Percentiles rank a stretch among this genome's conserved stretches.
These are phyloP conservation scores for Lathamus discolor DNA, from an alignment of 2,113 vertebrate genomes.

Conservation along the genomic window DNA sequence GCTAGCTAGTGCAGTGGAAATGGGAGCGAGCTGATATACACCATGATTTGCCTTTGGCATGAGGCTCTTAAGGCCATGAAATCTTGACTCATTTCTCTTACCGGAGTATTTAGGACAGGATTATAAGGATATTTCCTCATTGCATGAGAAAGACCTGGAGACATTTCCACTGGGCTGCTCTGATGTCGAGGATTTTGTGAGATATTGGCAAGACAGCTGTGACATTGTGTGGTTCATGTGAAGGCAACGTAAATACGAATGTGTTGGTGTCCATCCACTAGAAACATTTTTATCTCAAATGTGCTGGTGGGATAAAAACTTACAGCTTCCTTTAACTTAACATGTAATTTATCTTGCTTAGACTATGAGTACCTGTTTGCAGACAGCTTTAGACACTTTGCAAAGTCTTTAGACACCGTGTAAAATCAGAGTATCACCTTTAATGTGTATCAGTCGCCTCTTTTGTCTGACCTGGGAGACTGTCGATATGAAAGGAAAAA, in stretches of 20 bases:
- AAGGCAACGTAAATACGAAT: not conserved
- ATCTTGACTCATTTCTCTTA: not conserved
- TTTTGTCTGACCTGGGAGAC: not conserved
- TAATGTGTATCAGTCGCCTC: not conserved
- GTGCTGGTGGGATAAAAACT: not conserved
- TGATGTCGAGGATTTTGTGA: not conserved
- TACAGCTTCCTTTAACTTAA: not conserved
- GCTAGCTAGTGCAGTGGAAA: not conserved
- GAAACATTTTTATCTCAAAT: not conserved
- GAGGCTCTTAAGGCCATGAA: not conserved
- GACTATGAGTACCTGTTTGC: not conserved
- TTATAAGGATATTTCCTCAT: not conserved
- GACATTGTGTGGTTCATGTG: not conserved
- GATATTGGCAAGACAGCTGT: not conserved
- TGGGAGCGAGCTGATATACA: not conserved
- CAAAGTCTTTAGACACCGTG: not conserved
- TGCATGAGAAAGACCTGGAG: not conserved
- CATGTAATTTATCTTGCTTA: not conserved
- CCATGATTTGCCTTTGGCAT: not conserved
- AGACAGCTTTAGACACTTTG: not conserved
- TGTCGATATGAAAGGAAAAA: not conserved
- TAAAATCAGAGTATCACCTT: not conserved
- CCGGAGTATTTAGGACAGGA: not conserved
- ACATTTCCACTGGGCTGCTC: not conserved
- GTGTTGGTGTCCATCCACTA: not conserved